Base-by-base conservation (phyloP, 2,888 invertebrate species). In the Drosophila mimetica region DNA sequence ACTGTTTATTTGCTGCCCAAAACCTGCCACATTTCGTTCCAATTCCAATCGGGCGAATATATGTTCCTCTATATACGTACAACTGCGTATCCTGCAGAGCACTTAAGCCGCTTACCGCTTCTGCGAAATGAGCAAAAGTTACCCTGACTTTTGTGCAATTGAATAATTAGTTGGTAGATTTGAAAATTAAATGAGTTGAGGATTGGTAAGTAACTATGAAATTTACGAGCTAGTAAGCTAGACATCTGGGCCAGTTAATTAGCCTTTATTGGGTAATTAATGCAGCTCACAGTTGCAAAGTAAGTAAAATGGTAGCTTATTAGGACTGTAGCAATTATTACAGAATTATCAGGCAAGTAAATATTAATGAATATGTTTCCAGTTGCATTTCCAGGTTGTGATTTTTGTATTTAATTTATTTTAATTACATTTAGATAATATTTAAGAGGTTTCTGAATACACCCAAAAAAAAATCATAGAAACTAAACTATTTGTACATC, bases 1-100 rank as follows among this genome's bases (percentile, higher is more conserved):
- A 85, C 80, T 82, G 80, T 74, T 79, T 74, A 79, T 76, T 73
- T 79, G 74, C 39, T 44, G 28, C 32, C 16, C 58, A 67, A 69
- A 58, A 44, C 36, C 32, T 16, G 41, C 50, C 63, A 65, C 44
- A 42, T 57, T 46, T 44, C 50, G 34, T 50, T 30, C 32, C 48
- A 36, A 50, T 59, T 30, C 32, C 42, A 46, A 50, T 69, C 52
- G 57, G 48, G n/a, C n/a, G n/a, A n/a, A 57, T 70, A 30, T 30
- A 30, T 30, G 11, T 30, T 2, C 3, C 28, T 30, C 1, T 11
- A 30, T 11, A 30, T 4, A 30, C 11, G 4, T 9, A 11, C 4
- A 79, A 50, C 67, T 67, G 54, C 64, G 47, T 64, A 51, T 58
- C 36, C 47, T 50, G 18, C 32, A 41, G 20, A 16, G 37, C 63